These are phyloP conservation scores for Bucco capensis DNA, from an alignment of 2,113 vertebrate species.

Conservation along the genomic window DNA sequence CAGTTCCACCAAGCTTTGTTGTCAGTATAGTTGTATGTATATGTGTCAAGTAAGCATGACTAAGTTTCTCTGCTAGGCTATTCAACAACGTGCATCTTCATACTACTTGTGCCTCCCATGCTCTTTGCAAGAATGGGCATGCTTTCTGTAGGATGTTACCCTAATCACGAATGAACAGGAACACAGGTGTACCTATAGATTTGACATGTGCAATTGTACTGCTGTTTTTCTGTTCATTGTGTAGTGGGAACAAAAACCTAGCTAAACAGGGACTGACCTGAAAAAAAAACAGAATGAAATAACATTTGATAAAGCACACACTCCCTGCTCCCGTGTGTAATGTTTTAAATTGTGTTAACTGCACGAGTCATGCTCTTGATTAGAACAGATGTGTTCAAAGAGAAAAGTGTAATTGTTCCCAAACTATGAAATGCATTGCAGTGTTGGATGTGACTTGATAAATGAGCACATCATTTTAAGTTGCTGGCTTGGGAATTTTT, in stretches of 20 bases:
- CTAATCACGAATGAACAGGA: neutral
- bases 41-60: neutral
- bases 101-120: neutral
- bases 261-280: neutral
- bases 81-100: neutral
- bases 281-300: neutral
- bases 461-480: neutral
- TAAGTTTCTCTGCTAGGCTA: neutral
- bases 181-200: neutral
- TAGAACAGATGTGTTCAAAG: neutral
- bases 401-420: neutral
- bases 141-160: neutral
- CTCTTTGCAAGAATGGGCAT: neutral
- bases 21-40: neutral
- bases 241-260: neutral
- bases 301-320: neutral
- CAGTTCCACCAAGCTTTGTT: neutral
- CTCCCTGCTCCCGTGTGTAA: fast-evolving
- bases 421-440: neutral
- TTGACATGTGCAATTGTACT: neutral
- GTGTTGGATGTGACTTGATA: neutral
- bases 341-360: neutral
- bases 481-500: neutral
- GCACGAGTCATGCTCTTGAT: neutral
- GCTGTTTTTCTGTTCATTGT: neutral